Evolutionary conservation across 2,888 invertebrate genomes (phyloP).

Genomic region (Zygothrica quintamaculata): DNA sequence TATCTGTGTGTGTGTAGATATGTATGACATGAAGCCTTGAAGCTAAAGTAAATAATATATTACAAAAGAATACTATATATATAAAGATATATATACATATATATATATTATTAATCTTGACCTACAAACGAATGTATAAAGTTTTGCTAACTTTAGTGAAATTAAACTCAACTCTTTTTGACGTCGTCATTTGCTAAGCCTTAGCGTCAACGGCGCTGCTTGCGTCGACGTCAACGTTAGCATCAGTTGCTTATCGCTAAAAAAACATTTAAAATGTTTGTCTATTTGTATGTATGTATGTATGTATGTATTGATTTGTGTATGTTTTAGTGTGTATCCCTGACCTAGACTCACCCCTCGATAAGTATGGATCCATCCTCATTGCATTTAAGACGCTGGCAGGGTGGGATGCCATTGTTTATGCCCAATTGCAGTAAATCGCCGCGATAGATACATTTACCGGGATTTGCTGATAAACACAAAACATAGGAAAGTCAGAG

Average conservation of each 20-base stretch:
- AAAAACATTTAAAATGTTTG: constrained; percentile 44
- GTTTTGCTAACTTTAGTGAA: constrained; percentile 25
- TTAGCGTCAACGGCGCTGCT: background rate
- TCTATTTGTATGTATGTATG: background rate
- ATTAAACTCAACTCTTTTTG: constrained; percentile 9
- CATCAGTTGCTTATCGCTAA: constrained; percentile 38
- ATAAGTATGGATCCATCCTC: constrained; percentile 79
- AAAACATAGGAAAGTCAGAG: background rate
- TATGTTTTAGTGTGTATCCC: constrained; percentile 2
- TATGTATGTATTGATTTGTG: constrained; percentile 1
- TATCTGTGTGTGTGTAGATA: no score
- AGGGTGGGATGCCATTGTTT: constrained; percentile 79
- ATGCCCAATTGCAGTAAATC: constrained; percentile 74
- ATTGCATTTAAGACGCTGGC: constrained; percentile 81
- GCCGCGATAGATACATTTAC: constrained; percentile 82
- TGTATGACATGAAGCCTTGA: no score
- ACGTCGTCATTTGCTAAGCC: constrained; percentile 6
- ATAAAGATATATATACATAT: no score
- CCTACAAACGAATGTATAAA: constrained; percentile 53
- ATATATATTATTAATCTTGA: constrained; percentile 41
- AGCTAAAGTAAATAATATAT: no score
- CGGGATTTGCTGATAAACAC: constrained; percentile 64
- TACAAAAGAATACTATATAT: no score
- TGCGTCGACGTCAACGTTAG: constrained; percentile 1
- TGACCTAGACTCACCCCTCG: constrained; percentile 81